A percentile compares a stretch with the other conserved stretches of the same genome.
These are phyloP conservation scores for Dendroctonus ponderosae DNA, from an alignment of 1,140 invertebrate species.

Conservation along the genomic window DNA sequence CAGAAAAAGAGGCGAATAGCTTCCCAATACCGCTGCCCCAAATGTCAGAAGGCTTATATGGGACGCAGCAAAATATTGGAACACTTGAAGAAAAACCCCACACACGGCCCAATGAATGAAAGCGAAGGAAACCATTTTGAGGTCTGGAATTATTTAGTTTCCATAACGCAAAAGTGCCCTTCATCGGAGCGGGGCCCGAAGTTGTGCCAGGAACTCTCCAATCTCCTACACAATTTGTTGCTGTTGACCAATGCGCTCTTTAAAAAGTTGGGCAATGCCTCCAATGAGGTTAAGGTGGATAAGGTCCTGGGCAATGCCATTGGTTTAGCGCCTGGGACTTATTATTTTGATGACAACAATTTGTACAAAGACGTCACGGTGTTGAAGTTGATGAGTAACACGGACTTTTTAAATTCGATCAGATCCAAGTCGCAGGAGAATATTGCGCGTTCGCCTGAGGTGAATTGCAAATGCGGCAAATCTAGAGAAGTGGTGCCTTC, in stretches of 20 bases:
- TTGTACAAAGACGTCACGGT: slow-evolving; percentile 44
- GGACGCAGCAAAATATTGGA: slow-evolving; percentile 57
- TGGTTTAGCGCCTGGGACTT: slow-evolving; percentile 40
- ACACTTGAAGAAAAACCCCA: slow-evolving; percentile 64
- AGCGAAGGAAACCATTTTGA: slow-evolving; percentile 38
- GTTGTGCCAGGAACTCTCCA: slow-evolving; percentile 47
- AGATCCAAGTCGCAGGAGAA: slow-evolving; percentile 8
- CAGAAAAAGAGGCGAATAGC: slow-evolving; percentile 56
- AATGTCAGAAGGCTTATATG: slow-evolving; percentile 59
- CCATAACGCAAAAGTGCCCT: slow-evolving; percentile 41
- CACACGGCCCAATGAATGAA: slow-evolving; percentile 55
- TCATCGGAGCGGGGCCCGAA: slow-evolving; percentile 40
- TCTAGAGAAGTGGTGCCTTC: slow-evolving; percentile 4
- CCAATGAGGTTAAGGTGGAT: slow-evolving; percentile 40
- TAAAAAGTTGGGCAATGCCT: slow-evolving; percentile 39
- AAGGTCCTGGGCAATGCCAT: slow-evolving; percentile 41
- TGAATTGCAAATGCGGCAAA: slow-evolving; percentile 21
- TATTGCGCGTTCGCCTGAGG: background rate
- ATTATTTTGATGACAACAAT: slow-evolving; percentile 47
- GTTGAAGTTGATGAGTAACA: slow-evolving; percentile 38
- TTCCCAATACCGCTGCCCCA: slow-evolving; percentile 58
- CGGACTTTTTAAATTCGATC: slow-evolving; percentile 39
- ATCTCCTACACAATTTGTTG: slow-evolving; percentile 42
- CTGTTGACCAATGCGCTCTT: slow-evolving; percentile 43
- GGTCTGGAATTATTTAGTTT: slow-evolving; percentile 47